Percentiles rank a stretch among this genome's conserved stretches.
These are phyloP conservation scores for Camelus bactrianus DNA, from an alignment of 2,113 vertebrate genomes.

Conservation along the genomic window DNA sequence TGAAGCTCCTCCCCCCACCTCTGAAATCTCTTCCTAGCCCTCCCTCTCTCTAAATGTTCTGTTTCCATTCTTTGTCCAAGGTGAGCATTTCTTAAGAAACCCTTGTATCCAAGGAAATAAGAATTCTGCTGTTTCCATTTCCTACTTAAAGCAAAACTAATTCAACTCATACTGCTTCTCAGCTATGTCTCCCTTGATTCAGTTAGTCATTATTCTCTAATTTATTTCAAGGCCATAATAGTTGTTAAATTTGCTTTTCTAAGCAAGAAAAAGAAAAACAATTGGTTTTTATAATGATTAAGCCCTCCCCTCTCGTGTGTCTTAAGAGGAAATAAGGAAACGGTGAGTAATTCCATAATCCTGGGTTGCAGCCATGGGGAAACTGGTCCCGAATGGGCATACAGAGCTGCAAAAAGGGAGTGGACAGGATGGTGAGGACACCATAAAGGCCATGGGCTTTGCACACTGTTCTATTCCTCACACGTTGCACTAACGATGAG, in stretches of 20 bases:
- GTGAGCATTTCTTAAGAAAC: neutral
- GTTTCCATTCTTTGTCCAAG: neutral
- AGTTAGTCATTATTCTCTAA: conserved; percentile 31
- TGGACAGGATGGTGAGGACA: too few relatives aligned
- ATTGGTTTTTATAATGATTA: neutral
- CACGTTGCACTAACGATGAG: neutral
- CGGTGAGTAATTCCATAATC: neutral
- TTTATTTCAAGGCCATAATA: conserved; percentile 7
- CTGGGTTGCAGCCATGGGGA: neutral
- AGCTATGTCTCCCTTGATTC: conserved; percentile 45
- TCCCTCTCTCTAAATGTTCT: neutral
- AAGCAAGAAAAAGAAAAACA: conserved; percentile 17
- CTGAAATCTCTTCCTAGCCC: neutral
- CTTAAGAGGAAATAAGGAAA: conserved; percentile 12
- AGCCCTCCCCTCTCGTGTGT: neutral
- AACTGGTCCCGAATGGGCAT: neutral
- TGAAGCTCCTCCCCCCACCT: neutral
- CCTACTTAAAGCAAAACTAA: conserved; percentile 39
- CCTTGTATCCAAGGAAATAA: neutral
- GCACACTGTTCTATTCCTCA: neutral
- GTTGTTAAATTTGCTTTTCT: conserved; percentile 44
- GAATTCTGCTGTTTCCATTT: conserved; percentile 51
- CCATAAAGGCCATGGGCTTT: neutral
- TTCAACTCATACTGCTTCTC: conserved; percentile 14
- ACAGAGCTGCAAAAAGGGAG: neutral